Conservation (phyloP, 2,797 vertebrate genomes). For the Protosalanx chinensis region DNA sequence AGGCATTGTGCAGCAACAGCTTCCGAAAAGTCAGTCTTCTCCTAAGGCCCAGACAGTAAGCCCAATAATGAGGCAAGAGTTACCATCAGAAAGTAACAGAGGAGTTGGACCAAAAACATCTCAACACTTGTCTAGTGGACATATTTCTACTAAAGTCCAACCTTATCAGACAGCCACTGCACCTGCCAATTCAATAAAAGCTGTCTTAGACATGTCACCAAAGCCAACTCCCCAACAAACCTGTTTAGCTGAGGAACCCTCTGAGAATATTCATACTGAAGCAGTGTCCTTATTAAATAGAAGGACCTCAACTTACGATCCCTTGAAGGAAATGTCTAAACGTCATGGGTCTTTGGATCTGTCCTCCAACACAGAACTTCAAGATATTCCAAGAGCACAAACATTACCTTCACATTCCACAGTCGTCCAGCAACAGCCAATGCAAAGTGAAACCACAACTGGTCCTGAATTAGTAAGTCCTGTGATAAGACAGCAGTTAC, state of each 20-base stretch:
- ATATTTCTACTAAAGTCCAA: not conserved
- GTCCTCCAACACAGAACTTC: conserved; percentile 41
- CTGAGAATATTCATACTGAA: conserved; percentile 33
- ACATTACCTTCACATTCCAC: not conserved
- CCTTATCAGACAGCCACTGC: conserved; percentile 41
- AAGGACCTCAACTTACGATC: conserved; percentile 27
- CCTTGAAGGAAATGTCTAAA: conserved; percentile 20
- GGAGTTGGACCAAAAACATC: conserved; percentile 10
- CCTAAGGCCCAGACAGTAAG: conserved; percentile 7
- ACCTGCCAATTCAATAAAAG: conserved; percentile 65
- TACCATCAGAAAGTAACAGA: conserved; percentile 20
- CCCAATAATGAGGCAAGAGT: conserved; percentile 10
- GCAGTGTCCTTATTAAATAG: conserved; percentile 37
- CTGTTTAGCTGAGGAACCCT: conserved; percentile 15
- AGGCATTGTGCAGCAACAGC: not conserved
- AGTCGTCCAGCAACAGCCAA: not conserved
- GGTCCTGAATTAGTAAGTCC: conserved; percentile 8
- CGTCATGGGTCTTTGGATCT: conserved; percentile 46
- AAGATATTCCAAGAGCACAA: not conserved
- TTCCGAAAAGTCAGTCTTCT: conserved; percentile 10
- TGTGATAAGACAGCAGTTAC: conserved; percentile 13
- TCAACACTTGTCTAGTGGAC: conserved; percentile 26
- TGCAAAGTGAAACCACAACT: conserved; percentile 14
- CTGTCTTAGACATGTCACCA: conserved; percentile 62
- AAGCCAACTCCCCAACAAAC: conserved; percentile 25